Conservation (phyloP, 1,140 invertebrate species). For the Fopius arisanus region DNA sequence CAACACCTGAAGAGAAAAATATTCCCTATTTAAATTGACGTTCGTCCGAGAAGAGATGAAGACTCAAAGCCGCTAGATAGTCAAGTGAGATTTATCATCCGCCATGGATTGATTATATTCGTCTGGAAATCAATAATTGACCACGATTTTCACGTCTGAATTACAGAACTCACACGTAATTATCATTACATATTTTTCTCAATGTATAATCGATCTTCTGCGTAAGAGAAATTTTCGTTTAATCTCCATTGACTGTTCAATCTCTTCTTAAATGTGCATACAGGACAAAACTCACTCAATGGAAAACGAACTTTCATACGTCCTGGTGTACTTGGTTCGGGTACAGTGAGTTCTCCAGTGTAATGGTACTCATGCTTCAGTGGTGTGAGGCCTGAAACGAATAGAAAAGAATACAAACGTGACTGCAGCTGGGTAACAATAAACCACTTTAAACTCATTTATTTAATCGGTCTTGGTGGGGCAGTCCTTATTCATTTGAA, state of each 20-base stretch:
- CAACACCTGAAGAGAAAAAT: slow-evolving; percentile 69
- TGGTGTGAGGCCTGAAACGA: slow-evolving; percentile 70
- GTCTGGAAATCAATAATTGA: too few relatives aligned
- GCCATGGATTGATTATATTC: too few relatives aligned
- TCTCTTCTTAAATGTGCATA: too few relatives aligned
- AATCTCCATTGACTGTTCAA: too few relatives aligned
- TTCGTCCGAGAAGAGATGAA: too few relatives aligned
- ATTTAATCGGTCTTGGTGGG: slow-evolving; percentile 44
- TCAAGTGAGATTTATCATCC: too few relatives aligned
- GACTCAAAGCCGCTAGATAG: too few relatives aligned
- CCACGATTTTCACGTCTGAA: too few relatives aligned
- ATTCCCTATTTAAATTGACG: background rate
- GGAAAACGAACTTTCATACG: slow-evolving; percentile 80
- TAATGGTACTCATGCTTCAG: slow-evolving; percentile 80
- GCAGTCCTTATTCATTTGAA: background rate
- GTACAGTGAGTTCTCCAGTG: slow-evolving; percentile 73
- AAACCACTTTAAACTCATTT: slow-evolving; percentile 49
- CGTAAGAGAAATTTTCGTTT: too few relatives aligned
- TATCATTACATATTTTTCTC: too few relatives aligned
- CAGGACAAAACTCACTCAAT: slow-evolving; percentile 77
- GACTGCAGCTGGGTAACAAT: slow-evolving; percentile 25
- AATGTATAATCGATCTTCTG: too few relatives aligned
- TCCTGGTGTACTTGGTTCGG: slow-evolving; percentile 71
- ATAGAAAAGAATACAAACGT: slow-evolving; percentile 38
- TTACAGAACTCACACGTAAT: too few relatives aligned